A percentile compares a stretch with the other conserved stretches of the same genome.
These are phyloP conservation scores for Falco peregrinus DNA, from an alignment of 2,797 vertebrate genomes.

Conservation along the genomic window DNA sequence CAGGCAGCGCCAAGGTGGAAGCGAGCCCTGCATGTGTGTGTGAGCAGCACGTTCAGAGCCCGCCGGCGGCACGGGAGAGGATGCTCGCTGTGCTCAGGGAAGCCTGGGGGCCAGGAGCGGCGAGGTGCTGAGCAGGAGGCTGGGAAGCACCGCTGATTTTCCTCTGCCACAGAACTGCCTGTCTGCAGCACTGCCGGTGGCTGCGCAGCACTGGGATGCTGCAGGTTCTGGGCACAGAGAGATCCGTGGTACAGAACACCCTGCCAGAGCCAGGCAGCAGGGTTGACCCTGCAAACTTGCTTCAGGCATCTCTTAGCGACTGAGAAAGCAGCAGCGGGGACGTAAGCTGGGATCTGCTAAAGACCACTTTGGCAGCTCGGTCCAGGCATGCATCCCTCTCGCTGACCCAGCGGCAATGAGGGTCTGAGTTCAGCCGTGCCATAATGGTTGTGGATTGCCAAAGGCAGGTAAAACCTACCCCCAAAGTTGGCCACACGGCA, in stretches of 20 bases:
- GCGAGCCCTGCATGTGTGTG: not conserved
- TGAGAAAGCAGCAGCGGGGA: not conserved
- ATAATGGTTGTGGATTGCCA: not conserved
- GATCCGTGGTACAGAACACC: not conserved
- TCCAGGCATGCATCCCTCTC: rapidly evolving
- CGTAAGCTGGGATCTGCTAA: not conserved
- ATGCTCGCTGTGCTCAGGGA: not conserved
- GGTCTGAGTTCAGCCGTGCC: not conserved
- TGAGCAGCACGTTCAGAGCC: not conserved
- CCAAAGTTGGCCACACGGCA: not conserved
- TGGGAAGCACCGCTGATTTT: not conserved
- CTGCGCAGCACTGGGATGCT: not conserved
- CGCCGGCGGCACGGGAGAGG: not conserved
- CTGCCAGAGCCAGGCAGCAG: not conserved
- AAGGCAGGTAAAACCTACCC: not conserved
- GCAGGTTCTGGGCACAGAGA: not conserved
- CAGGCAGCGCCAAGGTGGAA: slow-evolving; percentile 48
- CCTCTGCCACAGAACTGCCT: not conserved
- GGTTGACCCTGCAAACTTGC: not conserved
- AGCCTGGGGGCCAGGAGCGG: not conserved
- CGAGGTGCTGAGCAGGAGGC: not conserved
- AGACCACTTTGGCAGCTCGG: not conserved
- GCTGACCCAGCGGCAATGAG: not conserved
- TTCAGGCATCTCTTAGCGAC: not conserved
- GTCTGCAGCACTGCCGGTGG: not conserved